phyloP scores from a whole-genome alignment of 2,888 invertebrate genomes.

The Amphipoea lucens region DNA sequence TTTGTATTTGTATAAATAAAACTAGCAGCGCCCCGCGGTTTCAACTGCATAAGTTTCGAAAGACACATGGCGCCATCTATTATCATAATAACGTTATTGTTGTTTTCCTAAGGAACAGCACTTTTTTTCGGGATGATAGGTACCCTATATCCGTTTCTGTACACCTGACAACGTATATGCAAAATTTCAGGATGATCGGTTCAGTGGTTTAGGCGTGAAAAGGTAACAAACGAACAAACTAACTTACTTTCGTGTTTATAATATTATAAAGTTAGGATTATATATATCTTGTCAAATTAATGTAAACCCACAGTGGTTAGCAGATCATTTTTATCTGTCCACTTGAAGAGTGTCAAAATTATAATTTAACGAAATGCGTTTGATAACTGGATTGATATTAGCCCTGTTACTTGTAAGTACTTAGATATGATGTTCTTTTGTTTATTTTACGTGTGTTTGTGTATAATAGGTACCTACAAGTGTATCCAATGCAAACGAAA shows the following conservation, averaged over 20 bases:
- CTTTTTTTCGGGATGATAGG: too few relatives aligned
- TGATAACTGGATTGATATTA: slow-evolving; percentile 52
- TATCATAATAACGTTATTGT: too few relatives aligned
- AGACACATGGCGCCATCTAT: too few relatives aligned
- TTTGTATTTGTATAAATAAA: slow-evolving; percentile 58
- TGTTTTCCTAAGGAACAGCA: too few relatives aligned
- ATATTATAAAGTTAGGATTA: slow-evolving; percentile 30
- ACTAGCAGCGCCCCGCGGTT: too few relatives aligned
- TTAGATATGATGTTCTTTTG: background rate
- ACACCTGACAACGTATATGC: too few relatives aligned
- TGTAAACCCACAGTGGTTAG: slow-evolving; percentile 62
- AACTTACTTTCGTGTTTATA: too few relatives aligned
- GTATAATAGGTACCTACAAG: background rate
- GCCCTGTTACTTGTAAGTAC: slow-evolving; percentile 71
- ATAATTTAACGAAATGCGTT: slow-evolving; percentile 46
- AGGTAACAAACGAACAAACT: too few relatives aligned
- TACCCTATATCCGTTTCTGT: too few relatives aligned
- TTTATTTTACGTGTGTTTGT: background rate
- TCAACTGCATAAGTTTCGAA: too few relatives aligned
- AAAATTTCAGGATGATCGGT: too few relatives aligned
- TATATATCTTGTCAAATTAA: slow-evolving; percentile 64
- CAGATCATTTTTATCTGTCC: slow-evolving; percentile 70
- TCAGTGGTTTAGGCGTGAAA: too few relatives aligned
- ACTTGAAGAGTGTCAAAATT: slow-evolving; percentile 50
- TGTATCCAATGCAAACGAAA: background rate